Evolutionary conservation across 2,888 invertebrate species (phyloP).

Genomic region (Amphipyra berbera): DNA sequence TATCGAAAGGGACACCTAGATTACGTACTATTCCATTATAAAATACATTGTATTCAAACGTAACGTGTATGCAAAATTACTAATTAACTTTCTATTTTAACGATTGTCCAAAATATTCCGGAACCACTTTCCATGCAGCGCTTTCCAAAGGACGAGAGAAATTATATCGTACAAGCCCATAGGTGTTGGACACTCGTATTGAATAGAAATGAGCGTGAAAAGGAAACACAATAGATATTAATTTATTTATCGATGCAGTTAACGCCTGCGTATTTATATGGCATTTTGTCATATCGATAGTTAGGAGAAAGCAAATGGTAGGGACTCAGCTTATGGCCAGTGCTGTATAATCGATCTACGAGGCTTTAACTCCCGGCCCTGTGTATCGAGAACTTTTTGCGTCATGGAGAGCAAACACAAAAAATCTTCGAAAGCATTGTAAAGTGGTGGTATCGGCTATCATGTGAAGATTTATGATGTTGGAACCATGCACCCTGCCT

Average conservation of each 20-base stretch:
- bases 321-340: not conserved
- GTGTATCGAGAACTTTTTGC: too few species aligned
- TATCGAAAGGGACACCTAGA: constrained; percentile 27
- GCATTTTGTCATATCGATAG: constrained; percentile 60
- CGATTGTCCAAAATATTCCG: constrained; percentile 85
- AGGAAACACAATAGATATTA: constrained; percentile 84
- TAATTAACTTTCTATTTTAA: constrained; percentile 85
- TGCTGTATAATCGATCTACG: too few species aligned
- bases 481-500: too few species aligned
- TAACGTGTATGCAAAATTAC: constrained; percentile 59
- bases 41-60: constrained; percentile 52
- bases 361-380: too few species aligned
- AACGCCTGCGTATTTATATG: constrained; percentile 63
- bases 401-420: too few species aligned
- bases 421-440: too few species aligned
- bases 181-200: constrained; percentile 67
- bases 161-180: constrained; percentile 83
- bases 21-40: constrained; percentile 39
- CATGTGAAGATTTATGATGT: too few species aligned
- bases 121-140: constrained; percentile 82
- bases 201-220: constrained; percentile 84
- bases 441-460: too few species aligned
- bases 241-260: constrained; percentile 77
- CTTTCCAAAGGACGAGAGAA: constrained; percentile 88
- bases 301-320: constrained; percentile 48